Conservation (phyloP, 2,797 vertebrate species). For the Oryzias sinensis region DNA sequence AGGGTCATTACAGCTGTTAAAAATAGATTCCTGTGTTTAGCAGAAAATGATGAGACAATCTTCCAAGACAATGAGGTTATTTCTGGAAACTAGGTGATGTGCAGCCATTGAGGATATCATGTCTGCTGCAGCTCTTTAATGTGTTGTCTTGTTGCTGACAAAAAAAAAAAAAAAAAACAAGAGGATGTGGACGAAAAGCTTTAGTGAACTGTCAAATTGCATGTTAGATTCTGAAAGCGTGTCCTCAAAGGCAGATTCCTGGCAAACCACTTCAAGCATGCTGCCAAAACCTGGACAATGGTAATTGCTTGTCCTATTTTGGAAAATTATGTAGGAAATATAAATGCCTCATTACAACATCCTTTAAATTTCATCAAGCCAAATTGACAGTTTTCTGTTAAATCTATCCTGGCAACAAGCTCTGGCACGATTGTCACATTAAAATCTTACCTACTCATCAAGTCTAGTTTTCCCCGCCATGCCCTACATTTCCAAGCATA, state of each 20-base stretch:
- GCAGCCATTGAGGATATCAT: conserved; percentile 24
- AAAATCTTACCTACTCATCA: conserved; percentile 2
- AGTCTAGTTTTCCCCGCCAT: too few species aligned
- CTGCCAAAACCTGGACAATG: conserved; percentile 63
- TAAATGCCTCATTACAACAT: conserved; percentile 56
- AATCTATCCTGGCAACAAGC: conserved; percentile 19
- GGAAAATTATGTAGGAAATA: conserved; percentile 58
- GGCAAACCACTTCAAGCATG: conserved; percentile 36
- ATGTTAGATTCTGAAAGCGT: conserved; percentile 61
- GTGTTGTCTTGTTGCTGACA: conserved; percentile 37
- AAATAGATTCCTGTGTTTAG: conserved; percentile 47
- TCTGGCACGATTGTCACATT: conserved; percentile 13
- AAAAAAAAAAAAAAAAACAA: conserved; percentile 27
- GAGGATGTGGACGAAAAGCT: conserved; percentile 54
- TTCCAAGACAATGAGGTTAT: conserved; percentile 31
- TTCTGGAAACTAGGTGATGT: conserved; percentile 39
- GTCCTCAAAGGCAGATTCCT: conserved; percentile 58
- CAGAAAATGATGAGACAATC: conserved; percentile 38
- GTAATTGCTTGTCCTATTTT: conserved; percentile 74
- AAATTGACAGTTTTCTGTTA: conserved; percentile 47
- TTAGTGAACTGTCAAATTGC: conserved; percentile 61
- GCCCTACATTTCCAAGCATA: too few species aligned
- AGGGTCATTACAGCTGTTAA: conserved; percentile 17
- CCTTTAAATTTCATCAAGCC: conserved; percentile 39
- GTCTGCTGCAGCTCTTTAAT: conserved; percentile 42